A percentile compares a stretch with the other conserved stretches of the same genome.
Evolutionary conservation across 2,113 vertebrate genomes (phyloP).

Genomic region (Neomonachus schauinslandi): DNA sequence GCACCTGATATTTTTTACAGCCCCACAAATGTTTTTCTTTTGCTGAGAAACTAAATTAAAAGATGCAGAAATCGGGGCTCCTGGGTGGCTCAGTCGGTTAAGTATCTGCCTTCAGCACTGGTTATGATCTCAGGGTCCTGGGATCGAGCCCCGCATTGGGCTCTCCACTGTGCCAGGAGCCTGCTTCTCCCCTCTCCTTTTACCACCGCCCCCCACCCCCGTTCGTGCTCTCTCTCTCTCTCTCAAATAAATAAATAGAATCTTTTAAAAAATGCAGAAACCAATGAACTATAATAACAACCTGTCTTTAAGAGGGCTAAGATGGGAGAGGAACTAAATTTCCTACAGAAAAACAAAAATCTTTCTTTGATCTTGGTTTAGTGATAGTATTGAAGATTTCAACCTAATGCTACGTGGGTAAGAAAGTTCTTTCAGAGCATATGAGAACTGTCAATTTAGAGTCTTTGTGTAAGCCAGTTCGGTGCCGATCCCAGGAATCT

Average conservation of each 20-base stretch:
- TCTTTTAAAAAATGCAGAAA: not conserved
- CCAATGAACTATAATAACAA: not conserved
- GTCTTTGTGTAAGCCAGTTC: not conserved
- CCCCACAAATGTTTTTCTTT: not conserved
- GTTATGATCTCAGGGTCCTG: not conserved
- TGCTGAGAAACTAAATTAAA: not conserved
- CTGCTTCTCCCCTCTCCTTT: not conserved
- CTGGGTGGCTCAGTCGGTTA: not conserved
- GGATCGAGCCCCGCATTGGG: no score
- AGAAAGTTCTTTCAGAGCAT: constrained; percentile 5
- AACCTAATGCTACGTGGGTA: not conserved
- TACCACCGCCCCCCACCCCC: not conserved
- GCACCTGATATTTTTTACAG: not conserved
- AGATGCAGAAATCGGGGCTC: not conserved
- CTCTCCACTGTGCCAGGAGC: not conserved
- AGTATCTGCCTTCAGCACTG: not conserved
- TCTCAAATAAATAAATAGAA: not conserved
- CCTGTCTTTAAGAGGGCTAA: not conserved
- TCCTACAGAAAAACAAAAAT: not conserved
- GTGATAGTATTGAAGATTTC: not conserved
- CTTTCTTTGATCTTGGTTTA: constrained; percentile 33
- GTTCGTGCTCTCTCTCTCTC: not conserved
- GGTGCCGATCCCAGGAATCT: not conserved
- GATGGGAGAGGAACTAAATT: not conserved
- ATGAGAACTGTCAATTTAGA: not conserved